Evolutionary conservation across 2,113 vertebrate genomes (phyloP).

Genomic region (Baryphthengus martii): DNA sequence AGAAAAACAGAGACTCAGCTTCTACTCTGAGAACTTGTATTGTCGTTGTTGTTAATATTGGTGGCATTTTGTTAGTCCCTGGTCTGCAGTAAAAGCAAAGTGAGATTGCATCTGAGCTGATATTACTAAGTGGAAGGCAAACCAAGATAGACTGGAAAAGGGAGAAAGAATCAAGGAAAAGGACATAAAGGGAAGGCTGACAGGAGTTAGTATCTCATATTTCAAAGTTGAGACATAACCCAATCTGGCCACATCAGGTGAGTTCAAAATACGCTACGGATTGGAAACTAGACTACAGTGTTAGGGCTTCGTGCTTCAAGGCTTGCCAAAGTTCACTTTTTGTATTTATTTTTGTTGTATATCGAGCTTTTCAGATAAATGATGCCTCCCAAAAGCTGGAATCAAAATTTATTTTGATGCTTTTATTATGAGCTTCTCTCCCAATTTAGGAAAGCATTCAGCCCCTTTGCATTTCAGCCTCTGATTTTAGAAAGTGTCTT

Average conservation of each 20-base stretch:
- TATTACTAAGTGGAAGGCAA: background rate
- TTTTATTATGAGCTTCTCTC: background rate
- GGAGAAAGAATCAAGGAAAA: background rate
- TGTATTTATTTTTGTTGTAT: background rate
- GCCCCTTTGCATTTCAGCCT: background rate
- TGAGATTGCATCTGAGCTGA: background rate
- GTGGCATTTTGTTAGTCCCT: background rate
- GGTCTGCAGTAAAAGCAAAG: background rate
- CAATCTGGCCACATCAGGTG: background rate
- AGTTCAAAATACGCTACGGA: background rate
- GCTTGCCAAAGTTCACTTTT: background rate
- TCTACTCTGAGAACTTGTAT: background rate
- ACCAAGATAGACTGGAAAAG: background rate
- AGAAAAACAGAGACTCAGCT: background rate
- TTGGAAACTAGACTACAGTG: background rate
- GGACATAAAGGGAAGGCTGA: background rate
- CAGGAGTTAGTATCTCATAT: background rate
- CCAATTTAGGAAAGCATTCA: background rate
- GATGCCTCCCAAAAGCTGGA: background rate
- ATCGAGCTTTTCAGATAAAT: background rate
- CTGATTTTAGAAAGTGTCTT: background rate
- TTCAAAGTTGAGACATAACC: background rate
- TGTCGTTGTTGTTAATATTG: background rate
- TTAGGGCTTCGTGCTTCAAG: background rate
- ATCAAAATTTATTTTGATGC: background rate